Conservation (phyloP, 2,888 invertebrate genomes). For the Rapana venosa region DNA sequence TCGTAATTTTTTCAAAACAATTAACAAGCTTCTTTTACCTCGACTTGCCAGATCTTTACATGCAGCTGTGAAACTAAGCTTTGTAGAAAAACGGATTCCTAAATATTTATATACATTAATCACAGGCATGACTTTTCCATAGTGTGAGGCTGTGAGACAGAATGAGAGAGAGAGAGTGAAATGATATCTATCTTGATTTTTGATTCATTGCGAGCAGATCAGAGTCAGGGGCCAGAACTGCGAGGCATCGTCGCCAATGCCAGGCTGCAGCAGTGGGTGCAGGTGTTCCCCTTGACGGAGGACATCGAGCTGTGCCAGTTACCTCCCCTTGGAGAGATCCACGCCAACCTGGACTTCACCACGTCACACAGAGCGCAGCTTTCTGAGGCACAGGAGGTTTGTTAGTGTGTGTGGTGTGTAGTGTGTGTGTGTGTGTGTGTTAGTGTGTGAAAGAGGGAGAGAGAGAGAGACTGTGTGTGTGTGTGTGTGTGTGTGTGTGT, state of each 20-base stretch:
- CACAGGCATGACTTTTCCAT: too few relatives aligned
- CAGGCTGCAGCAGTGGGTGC: slow-evolving; percentile 62
- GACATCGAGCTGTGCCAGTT: slow-evolving; percentile 74
- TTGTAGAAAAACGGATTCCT: too few relatives aligned
- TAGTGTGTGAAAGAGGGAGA: slow-evolving; percentile 83
- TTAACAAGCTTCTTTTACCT: too few relatives aligned
- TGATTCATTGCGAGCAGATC: background rate
- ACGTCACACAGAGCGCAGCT: slow-evolving; percentile 64
- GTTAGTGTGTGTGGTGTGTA: background rate
- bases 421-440: slow-evolving; percentile 78
- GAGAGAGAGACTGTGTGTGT: too few relatives aligned
- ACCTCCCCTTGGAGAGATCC: slow-evolving; percentile 70
- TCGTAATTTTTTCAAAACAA: too few relatives aligned
- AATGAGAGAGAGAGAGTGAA: too few relatives aligned
- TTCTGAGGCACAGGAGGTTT: slow-evolving; percentile 72
- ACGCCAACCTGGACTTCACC: slow-evolving; percentile 66
- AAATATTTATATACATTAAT: too few relatives aligned
- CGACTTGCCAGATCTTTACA: too few relatives aligned
- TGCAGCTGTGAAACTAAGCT: too few relatives aligned
- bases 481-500: too few relatives aligned
- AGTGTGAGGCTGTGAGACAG: too few relatives aligned
- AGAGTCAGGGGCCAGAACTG: slow-evolving; percentile 50
- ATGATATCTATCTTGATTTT: too few relatives aligned
- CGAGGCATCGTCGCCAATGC: slow-evolving; percentile 53
- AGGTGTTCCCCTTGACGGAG: slow-evolving; percentile 71